Evolutionary conservation across 1,140 invertebrate species (phyloP), one percentile per base, ranked within the genome.

Genomic region (Macrobrachium nipponense): DNA sequence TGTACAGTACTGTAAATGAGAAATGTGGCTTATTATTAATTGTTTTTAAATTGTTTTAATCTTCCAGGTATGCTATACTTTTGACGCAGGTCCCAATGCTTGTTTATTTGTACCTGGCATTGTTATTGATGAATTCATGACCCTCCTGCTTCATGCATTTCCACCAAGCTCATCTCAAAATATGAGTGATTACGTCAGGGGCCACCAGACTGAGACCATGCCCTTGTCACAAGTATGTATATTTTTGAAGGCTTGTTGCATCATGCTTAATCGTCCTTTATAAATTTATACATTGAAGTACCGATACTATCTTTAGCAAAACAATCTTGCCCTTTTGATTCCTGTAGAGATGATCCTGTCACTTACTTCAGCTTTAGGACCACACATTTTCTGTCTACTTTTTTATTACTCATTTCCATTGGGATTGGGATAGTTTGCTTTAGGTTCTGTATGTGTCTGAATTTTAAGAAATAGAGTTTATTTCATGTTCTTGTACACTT

Each of bases 21-120:
- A 7, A 73, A 27, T 20, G 27, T 0, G 59, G 73, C 18, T 51
- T 43, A 76, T 44, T 51, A 18, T 5, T 20, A 76, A 18, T 58
- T 23, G 0, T 75, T 75, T 10, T 51, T 15, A 8, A 43, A 5
- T n/a, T n/a, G 68, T 72, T 14, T 77, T 88, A 90, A 83, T 84
- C 83, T 91, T 91, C 82, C 89, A 96, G 95, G 93, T 95, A 6
- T 97, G 97, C 7, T 99, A 99, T 90, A 99, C 98, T 43, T 99
- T 98, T 93, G 98, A 99, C 94, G 98, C 98, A 86, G 98, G 98
- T 15, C 96, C 98, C 81, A 99, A 99, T 93, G 97, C 97, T 8
- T 98, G 97, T 91, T 90, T 99, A 0, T 99, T 96, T 92, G 91
- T 98, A 23, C 90, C 97, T 82, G 94, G 97, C 90, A 92, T 95